Evolutionary conservation across 2,888 invertebrate genomes (phyloP), one percentile per base, ranked within the genome.

Genomic region (Brenthis daphne): DNA sequence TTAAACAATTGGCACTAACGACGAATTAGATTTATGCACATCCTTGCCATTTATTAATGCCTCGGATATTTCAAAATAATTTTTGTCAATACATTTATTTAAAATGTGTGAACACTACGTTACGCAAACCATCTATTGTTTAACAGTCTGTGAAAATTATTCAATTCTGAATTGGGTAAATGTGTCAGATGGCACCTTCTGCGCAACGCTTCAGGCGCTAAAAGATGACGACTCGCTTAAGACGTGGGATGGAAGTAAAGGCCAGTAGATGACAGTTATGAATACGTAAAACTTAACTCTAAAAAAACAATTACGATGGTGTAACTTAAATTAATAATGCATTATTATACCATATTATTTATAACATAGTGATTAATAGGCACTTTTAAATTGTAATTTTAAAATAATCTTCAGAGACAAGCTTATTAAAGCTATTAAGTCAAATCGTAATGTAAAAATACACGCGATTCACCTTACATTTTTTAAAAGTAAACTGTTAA

Each of bases 241-340:
- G 20, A 70, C 65, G 90, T 92, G 88, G 91, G 91, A 77, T 80
- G 86, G 80, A 82, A 86, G 84, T 84, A 88, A 86, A 91, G 90
- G 89, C 81, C 85, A 79, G 73, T n/a, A 80, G 79, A 83, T 85
- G 87, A 89, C 88, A 88, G 87, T 83, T 87, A 86, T 83, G 83
- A 86, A 89, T 87, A 84, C 80, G 77, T 76, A 79, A 82, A 82
- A 76, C 74, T 80, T 79, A 75, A 80, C 81, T 79, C 29, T 77
- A 77, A 77, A 81, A 77, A 79, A 84, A 84, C 84, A 84, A 85
- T 84, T 86, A 82, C 37, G 78, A 80, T 76, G 82, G 80, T 73
- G 80, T 78, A 72, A 67, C 72, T 76, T 79, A 79, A 75, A 79
- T 75, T 76, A 72, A 72, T 71, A 65, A 65, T 20, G 67, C 71